phyloP scores from a whole-genome alignment of 1,140 invertebrate genomes.

The Calephelis nemesis region DNA sequence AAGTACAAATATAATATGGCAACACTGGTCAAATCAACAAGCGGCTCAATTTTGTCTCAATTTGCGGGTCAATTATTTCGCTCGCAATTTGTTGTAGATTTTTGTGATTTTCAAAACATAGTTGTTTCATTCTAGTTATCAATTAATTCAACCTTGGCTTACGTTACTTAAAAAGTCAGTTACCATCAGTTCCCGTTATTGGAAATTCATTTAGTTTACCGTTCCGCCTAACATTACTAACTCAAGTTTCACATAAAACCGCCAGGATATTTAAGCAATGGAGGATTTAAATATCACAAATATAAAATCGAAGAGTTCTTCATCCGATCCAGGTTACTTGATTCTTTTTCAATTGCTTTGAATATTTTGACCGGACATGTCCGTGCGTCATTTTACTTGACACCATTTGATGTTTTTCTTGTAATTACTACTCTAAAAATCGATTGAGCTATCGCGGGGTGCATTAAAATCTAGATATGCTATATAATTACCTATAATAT shows the following conservation, averaged over 20 bases:
- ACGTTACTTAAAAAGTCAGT: neutral
- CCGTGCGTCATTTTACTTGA: constrained; percentile 18
- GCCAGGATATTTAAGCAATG: constrained; percentile 36
- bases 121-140: neutral
- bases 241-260: constrained; percentile 44
- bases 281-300: constrained; percentile 16
- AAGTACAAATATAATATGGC: constrained; percentile 32
- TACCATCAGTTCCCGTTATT: constrained; percentile 15
- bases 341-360: neutral
- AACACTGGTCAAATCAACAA: constrained; percentile 67
- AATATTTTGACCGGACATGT: constrained; percentile 5
- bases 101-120: constrained; percentile 11
- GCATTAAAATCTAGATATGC: neutral
- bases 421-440: constrained; percentile 20
- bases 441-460: constrained; percentile 3
- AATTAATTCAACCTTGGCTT: neutral
- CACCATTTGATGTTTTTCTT: constrained; percentile 14
- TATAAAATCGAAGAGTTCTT: constrained; percentile 10
- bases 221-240: constrained; percentile 46
- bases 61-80: constrained; percentile 37
- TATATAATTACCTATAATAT: neutral
- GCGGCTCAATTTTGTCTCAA: constrained; percentile 38
- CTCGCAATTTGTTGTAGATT: constrained; percentile 36
- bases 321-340: constrained; percentile 5
- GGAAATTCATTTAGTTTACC: constrained; percentile 43